Base-by-base conservation (phyloP, 2,113 vertebrate genomes). In the Hyaena hyaena region DNA sequence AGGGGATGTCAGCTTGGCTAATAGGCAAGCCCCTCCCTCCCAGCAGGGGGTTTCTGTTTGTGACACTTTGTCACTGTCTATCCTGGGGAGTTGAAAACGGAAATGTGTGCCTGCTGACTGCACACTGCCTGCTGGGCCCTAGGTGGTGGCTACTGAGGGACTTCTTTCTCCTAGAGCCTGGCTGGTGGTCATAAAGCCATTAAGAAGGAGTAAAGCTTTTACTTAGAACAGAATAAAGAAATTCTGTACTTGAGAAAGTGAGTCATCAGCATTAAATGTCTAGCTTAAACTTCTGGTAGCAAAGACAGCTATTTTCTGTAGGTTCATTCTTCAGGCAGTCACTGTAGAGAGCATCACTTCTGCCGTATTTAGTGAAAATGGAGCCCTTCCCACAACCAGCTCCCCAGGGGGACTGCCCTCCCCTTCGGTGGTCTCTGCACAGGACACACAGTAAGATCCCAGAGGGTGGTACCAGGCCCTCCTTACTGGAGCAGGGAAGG, bases 241-340 rank as follows among this genome's bases (percentile, higher is more conserved):
- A 81, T 14, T 65, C 65, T 10, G 31, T 35, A 80, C 55, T 93
- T 88, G 55, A 95, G 76, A 84, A 96, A 84, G 69, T 90, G 71
- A 94, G 45, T 94, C 81, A 96, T 84, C 48, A 80, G 81, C 58
- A 83, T 12, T 31, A 89, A 90, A 88, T 55, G 28, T 76, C 93
- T 90, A 90, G 69, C 35, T 87, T 81, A 90, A 87, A 0, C 66
- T 96, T 95, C 89, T 66, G 68, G 80, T 90, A 95, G 66, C 43
- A 92, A 93, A 74, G 43, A 91, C 26, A 96, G 95, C 28, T 48
- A 45, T 48, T 58, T 43, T 10, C 19, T 97, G 31, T 66, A 23
- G 48, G 35, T 77, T 82, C 83, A 86, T 58, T 83, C 21, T 80
- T 39, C 33, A 79, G 23, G 31, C 39, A 66, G 58, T 58, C n/a